Evolutionary conservation across 2,888 invertebrate genomes (phyloP), one percentile per base, ranked within the genome.

Genomic region (Heteromyza rotundicornis): DNA sequence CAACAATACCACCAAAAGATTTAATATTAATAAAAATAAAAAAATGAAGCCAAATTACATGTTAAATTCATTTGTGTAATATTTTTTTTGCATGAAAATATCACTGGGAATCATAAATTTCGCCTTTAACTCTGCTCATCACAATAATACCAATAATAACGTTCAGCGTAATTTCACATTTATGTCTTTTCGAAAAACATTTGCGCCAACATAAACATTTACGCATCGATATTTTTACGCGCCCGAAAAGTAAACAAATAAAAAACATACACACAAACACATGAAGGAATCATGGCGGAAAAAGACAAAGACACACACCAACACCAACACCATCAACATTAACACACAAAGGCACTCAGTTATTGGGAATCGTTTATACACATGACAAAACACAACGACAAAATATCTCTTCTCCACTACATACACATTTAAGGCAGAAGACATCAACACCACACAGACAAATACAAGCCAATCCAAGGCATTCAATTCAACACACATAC

Each of bases 171-270:
- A 47, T 47, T 47, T 47, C 20, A 47, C 47, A 19, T 47, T 47
- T 47, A 47, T 47, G 20, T 19, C 47, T 8, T 14, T 40, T 40
- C 40, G 27, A 27, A 27, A 27, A 27, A 47, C 20, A 20, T 47
- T 47, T 47, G 7, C 47, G 47, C 47, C 14, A 8, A 47, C 47
- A 47, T 47, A 17, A 47, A 47, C 47, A 47, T 47, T 47, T 47
- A 20, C 47, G 20, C 47, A 20, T 3, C 47, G 47, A 17, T 47
- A 47, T 47, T 47, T 40, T 47, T 47, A 47, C 47, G 47, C 47
- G 47, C 47, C 47, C 19, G n/a, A 47, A 47, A 47, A 47, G 47
- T 47, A 47, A 47, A 47, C 47, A 47, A 47, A 47, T 47, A 47
- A 47, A 40, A 40, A 47, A 47, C 19, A 2, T n/a, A n/a, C n/a